Evolutionary conservation across 2,113 vertebrate genomes (phyloP).

Genomic region (Bubo blakistoni): DNA sequence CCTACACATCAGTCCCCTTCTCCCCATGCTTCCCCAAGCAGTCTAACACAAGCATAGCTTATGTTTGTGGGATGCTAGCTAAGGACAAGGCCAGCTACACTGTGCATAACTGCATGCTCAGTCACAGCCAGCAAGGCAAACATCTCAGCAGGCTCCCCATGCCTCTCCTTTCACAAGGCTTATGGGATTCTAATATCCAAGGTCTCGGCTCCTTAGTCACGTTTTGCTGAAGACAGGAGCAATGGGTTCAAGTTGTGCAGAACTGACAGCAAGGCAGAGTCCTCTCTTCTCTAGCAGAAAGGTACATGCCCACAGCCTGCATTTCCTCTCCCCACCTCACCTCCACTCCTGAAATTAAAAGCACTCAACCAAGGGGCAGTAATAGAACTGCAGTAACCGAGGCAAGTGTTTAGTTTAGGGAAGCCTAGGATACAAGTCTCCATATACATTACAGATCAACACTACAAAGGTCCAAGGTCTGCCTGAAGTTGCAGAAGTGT

Average conservation of each 20-base stretch:
- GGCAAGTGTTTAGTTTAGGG: neutral
- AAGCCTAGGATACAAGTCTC: neutral
- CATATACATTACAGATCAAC: neutral
- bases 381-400: neutral
- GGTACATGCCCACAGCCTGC: neutral
- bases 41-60: neutral
- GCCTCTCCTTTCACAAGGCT: neutral
- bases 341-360: neutral
- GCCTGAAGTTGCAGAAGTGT: neutral
- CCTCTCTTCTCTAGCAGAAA: neutral
- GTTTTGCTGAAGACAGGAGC: neutral
- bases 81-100: neutral
- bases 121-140: neutral
- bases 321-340: neutral
- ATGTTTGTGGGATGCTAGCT: neutral
- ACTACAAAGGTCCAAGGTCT: neutral
- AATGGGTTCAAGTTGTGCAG: rapidly evolving
- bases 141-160: neutral
- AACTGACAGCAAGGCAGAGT: neutral
- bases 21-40: rapidly evolving
- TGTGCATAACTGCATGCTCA: neutral
- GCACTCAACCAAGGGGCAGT: neutral
- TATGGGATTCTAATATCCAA: neutral
- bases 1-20: rapidly evolving
- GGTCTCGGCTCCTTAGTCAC: neutral